phyloP scores from a whole-genome alignment of 2,113 vertebrate genomes.

The Stomatorhinus ivindoensis region DNA sequence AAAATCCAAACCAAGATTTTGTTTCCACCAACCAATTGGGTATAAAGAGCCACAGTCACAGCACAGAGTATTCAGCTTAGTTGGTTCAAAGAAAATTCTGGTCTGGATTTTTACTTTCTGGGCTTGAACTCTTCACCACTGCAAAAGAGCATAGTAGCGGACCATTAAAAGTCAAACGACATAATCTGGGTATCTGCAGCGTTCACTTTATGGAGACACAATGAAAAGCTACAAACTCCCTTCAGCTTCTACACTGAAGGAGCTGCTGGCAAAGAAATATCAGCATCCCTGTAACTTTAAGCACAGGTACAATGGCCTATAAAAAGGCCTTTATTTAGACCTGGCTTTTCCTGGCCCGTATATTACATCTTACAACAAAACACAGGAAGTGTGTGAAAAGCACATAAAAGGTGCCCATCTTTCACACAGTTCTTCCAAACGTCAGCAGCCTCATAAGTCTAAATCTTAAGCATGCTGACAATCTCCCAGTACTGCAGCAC shows the following conservation, averaged over 20 bases:
- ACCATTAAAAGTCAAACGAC: background rate
- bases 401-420: background rate
- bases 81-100: background rate
- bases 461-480: background rate
- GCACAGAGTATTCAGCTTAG: background rate
- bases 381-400: background rate
- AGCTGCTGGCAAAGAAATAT: background rate
- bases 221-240: background rate
- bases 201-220: background rate
- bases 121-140: background rate
- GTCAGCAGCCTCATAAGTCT: background rate
- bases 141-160: background rate
- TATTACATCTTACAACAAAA: background rate
- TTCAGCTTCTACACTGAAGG: background rate
- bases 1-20: background rate
- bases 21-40: background rate
- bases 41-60: background rate
- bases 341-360: background rate
- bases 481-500: background rate
- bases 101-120: background rate
- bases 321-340: constrained; percentile 13
- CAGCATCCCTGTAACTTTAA: background rate
- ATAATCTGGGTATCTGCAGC: background rate
- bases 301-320: background rate
- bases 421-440: background rate